Base-by-base conservation (phyloP, 2,888 invertebrate genomes). In the Drosophila multiciliata region DNA sequence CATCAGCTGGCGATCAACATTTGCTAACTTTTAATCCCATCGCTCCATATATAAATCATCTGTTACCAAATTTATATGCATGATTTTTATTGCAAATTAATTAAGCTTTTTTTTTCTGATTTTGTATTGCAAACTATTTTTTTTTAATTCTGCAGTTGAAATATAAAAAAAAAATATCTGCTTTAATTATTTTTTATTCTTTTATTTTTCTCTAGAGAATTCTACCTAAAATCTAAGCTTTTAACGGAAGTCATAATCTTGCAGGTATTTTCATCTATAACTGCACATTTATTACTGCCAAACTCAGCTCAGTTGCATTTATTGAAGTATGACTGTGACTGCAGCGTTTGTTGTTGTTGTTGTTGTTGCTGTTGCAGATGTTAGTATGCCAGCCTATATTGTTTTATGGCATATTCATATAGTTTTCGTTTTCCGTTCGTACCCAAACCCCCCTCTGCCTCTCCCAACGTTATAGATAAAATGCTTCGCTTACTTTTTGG, bases 361-460 rank as follows among this genome's bases (percentile, higher is more conserved):
- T 68, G 49, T 32, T 58, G 65, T 57, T 70, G 54, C 58, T 82
- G 77, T 54, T 83, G 81, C 73, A 76, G 83, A 73, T 79, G 60
- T 76, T 82, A 52, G 76, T 80, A 52, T 67, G 74, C 68, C 80
- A 78, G 78, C 80, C 75, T 78, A 78, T 86, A 86, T 86, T 86
- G 89, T 86, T 86, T 86, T 86, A 86, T 87, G 85, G 85, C 87
- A 89, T 83, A 86, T 86, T 89, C 89, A 89, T 89, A 86, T 89
- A 81, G 87, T 79, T 79, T 83, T 79, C 85, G 66, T 54, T 70
- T 59, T 66, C 33, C 52, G 29, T 40, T 15, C 23, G 45, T 48
- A 50, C 36, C 42, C 50, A 23, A 26, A 17, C n/a, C 29, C 62
- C 38, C 11, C 7, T 29, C 8, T n/a, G 15, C 9, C 29, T 17